A percentile compares a stretch with the other conserved stretches of the same genome.
These are phyloP conservation scores for Chymomyza caudatula DNA, from an alignment of 2,888 invertebrate species.

Conservation along the genomic window DNA sequence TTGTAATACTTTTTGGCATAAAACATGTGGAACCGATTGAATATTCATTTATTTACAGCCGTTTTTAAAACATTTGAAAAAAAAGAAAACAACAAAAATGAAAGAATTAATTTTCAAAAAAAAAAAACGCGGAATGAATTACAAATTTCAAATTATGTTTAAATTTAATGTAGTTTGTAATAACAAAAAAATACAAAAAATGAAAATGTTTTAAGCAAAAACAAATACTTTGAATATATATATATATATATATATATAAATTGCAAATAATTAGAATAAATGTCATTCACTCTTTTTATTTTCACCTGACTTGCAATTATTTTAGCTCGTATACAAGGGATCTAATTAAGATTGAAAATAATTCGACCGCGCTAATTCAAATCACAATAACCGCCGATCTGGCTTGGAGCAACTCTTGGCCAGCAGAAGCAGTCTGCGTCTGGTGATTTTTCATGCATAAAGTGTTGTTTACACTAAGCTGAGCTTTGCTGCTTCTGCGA, in stretches of 20 bases:
- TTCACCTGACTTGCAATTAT: slow-evolving; percentile 13
- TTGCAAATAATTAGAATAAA: slow-evolving; percentile 72
- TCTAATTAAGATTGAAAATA: slow-evolving; percentile 7
- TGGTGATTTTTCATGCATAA: too few species aligned
- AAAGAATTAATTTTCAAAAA: slow-evolving; percentile 21
- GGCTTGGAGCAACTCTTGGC: too few species aligned
- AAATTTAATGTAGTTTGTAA: slow-evolving; percentile 67
- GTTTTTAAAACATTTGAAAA: slow-evolving; percentile 13
- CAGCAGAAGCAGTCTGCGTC: too few species aligned
- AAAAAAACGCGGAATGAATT: slow-evolving; percentile 59
- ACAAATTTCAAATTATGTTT: slow-evolving; percentile 59
- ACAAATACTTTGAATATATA: slow-evolving; percentile 60
- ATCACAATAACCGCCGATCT: too few species aligned
- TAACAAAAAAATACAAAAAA: slow-evolving; percentile 37
- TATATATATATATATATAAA: slow-evolving; percentile 59
- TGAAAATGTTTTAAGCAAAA: slow-evolving; percentile 55
- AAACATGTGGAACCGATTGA: not conserved
- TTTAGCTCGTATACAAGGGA: not conserved
- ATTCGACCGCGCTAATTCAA: too few species aligned
- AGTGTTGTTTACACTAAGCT: too few species aligned
- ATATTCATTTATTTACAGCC: slow-evolving; percentile 29
- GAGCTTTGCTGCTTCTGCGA: too few species aligned
- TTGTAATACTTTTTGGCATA: slow-evolving; percentile 34
- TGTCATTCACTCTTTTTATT: slow-evolving; percentile 69
- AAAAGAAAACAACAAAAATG: not conserved